Evolutionary conservation across 2,888 invertebrate genomes (phyloP).

Genomic region (Xylota sylvarum): DNA sequence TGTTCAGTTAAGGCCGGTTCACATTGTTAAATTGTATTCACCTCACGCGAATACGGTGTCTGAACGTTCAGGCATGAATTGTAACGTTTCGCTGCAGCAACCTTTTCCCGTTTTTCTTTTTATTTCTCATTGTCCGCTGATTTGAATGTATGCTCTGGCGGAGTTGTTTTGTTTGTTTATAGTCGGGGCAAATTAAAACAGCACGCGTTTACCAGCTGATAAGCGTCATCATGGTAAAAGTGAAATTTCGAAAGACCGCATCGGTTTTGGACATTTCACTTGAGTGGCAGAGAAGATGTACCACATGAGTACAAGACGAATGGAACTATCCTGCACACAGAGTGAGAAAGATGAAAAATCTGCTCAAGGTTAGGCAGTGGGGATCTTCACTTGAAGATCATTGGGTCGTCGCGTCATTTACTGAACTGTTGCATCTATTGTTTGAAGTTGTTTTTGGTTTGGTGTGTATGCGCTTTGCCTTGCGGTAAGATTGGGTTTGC

Average conservation of each 20-base stretch:
- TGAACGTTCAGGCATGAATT: constrained; percentile 32
- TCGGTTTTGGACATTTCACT: constrained; percentile 42
- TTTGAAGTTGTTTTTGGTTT: constrained; percentile 2
- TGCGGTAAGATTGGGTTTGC: constrained; percentile 25
- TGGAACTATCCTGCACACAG: neutral
- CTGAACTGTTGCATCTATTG: constrained; percentile 43
- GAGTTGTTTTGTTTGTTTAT: constrained; percentile 25
- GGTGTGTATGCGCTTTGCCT: constrained; percentile 31
- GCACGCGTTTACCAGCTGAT: constrained; percentile 40
- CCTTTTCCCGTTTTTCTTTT: neutral
- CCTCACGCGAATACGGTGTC: constrained; percentile 45
- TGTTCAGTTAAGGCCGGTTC: constrained; percentile 21
- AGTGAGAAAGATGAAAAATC: constrained; percentile 3
- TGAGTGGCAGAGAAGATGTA: constrained; percentile 1
- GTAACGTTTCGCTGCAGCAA: constrained; percentile 32
- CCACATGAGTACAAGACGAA: neutral
- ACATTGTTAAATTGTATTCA: constrained; percentile 50
- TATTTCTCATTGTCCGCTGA: constrained; percentile 9
- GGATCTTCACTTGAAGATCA: constrained; percentile 43
- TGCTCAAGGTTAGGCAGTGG: constrained; percentile 53
- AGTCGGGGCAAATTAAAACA: constrained; percentile 15
- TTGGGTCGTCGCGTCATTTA: constrained; percentile 29
- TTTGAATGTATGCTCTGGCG: constrained; percentile 21
- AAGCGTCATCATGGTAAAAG: constrained; percentile 51
- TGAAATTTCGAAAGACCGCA: constrained; percentile 46